Evolutionary conservation across 2,797 vertebrate genomes (phyloP), one percentile per base, ranked within the genome.

Genomic region (Pelodytes ibericus): DNA sequence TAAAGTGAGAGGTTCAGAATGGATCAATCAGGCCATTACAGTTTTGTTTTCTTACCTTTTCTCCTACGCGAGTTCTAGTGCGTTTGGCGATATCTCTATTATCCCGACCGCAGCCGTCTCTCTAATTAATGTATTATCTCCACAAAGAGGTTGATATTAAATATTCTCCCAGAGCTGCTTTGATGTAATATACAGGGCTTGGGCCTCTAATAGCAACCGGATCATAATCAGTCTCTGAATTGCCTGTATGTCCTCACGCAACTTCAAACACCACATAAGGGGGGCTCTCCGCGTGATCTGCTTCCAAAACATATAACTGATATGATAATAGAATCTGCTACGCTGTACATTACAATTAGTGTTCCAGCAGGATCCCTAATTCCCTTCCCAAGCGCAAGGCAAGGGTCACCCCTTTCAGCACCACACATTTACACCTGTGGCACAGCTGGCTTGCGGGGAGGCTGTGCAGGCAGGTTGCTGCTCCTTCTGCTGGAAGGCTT

Each of bases 301-400:
- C 57, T 56, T 30, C 27, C 26, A 25, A 18, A n/a, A 44, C 49
- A 22, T 58, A 24, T 66, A 58, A 47, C 66, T 59, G n/a, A 33
- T 64, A 29, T 65, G 61, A 57, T 66, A 47, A 74, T 66, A 66
- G 15, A 47, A 66, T 74, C 16, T n/a, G 33, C 2, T 25, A n/a
- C 44, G 51, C n/a, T 20, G 2, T 18, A 27, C 60, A 10, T 11
- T 51, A 22, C 71, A 63, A 53, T 63, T 72, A 72, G 10, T 6
- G 22, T 16, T 58, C 26, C 56, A 58, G 27, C 16, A 58, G 25
- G 16, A 58, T 26, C 51, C 3, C 8, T 24, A 1, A 24, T 56
- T 56, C 24, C 51, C n/a, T 3, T 24, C 51, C 51, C 51, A 22
- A 22, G 51, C 22, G 22, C n/a, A n/a, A n/a, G n/a, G n/a, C n/a